Conservation (phyloP, 2,888 invertebrate species). For the Parnassius orleans region DNA sequence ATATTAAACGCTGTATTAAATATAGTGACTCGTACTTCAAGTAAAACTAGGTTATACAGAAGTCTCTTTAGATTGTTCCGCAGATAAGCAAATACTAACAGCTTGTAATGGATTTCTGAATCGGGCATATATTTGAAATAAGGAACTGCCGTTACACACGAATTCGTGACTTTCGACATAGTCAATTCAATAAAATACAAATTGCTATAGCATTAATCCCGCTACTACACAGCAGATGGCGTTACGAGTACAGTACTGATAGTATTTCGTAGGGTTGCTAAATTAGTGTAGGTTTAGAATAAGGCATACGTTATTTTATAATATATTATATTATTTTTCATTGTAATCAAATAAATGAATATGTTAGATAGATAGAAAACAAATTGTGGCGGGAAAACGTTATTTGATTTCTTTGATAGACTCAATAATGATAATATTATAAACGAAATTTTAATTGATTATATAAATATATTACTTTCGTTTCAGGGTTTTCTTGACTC, state of each 20-base stretch:
- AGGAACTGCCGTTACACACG: slow-evolving; percentile 28
- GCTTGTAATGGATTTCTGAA: slow-evolving; percentile 28
- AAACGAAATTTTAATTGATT: too few relatives aligned
- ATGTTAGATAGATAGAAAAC: too few relatives aligned
- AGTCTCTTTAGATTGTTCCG: slow-evolving; percentile 22
- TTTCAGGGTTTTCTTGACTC: too few relatives aligned
- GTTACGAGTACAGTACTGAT: slow-evolving; percentile 13
- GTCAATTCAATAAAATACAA: slow-evolving; percentile 27
- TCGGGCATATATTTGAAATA: slow-evolving; percentile 28
- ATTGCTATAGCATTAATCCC: slow-evolving; percentile 18
- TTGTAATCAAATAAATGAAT: too few relatives aligned
- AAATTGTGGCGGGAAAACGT: too few relatives aligned
- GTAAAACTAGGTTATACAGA: slow-evolving; percentile 21
- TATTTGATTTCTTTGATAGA: too few relatives aligned
- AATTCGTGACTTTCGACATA: slow-evolving; percentile 29
- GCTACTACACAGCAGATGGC: slow-evolving; percentile 22
- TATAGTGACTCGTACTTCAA: slow-evolving; percentile 15
- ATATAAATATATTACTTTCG: too few relatives aligned
- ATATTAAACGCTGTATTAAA: slow-evolving; percentile 15
- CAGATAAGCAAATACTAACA: slow-evolving; percentile 27
- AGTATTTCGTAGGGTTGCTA: slow-evolving; percentile 16
- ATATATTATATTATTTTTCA: too few relatives aligned
- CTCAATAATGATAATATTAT: too few relatives aligned
- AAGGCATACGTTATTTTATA: too few relatives aligned
- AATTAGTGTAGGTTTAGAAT: too few relatives aligned